Conservation (phyloP, 2,113 vertebrate genomes). For the Gobiocypris rarus region DNA sequence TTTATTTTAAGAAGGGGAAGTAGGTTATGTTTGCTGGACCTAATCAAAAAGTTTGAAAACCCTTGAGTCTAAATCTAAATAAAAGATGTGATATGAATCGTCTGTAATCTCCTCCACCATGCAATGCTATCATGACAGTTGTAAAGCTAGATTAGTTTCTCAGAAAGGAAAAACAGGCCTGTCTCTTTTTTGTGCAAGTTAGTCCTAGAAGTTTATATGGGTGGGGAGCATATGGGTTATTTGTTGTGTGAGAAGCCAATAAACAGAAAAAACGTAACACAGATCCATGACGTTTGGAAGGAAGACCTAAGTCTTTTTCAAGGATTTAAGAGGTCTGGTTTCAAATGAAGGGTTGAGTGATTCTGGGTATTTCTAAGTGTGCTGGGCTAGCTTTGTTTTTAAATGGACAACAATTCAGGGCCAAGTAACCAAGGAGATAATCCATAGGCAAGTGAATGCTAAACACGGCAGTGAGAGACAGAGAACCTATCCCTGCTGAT, state of each 20-base stretch:
- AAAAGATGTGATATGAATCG: not conserved
- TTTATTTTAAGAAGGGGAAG: not conserved
- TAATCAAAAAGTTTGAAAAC: not conserved
- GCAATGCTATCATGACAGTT: conserved; percentile 33
- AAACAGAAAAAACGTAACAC: not conserved
- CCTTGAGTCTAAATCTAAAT: not conserved
- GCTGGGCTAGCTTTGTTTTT: conserved; percentile 27
- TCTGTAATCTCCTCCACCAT: conserved; percentile 10
- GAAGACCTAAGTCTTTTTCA: not conserved
- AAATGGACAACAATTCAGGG: conserved; percentile 38
- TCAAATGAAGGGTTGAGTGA: not conserved
- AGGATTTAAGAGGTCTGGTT: conserved; percentile 6
- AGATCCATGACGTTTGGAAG: not conserved
- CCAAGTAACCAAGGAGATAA: conserved; percentile 63
- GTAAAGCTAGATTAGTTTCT: conserved; percentile 4
- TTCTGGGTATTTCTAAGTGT: not conserved
- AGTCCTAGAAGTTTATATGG: conserved; percentile 13
- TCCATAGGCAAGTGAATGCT: conserved; percentile 43
- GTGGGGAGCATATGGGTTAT: not conserved
- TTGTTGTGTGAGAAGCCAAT: not conserved
- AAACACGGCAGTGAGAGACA: conserved; percentile 27
- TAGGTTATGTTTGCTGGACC: not conserved
- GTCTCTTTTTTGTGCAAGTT: conserved; percentile 1
- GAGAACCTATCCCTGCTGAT: conserved; percentile 35
- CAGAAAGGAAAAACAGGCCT: not conserved